Base-by-base conservation (phyloP, 2,888 invertebrate species). In the Ophion slaviceki region DNA sequence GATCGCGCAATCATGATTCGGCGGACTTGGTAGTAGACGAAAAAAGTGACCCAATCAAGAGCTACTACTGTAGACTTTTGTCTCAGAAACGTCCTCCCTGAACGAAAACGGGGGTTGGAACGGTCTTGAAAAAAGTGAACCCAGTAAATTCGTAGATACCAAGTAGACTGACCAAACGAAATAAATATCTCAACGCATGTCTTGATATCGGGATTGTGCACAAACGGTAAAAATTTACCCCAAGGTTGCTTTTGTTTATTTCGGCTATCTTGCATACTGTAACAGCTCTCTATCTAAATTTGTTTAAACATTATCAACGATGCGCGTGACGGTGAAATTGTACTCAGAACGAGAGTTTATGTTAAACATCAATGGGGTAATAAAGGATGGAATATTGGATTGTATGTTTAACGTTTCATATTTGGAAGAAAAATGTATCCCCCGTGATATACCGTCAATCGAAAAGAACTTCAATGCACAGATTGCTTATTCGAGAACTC, bases 271-370 rank as follows among this genome's bases (percentile, higher is more conserved):
- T 17, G 24, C 62, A 62, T 75, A 32, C 62, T 59, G 28, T 32
- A 70, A 40, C 11, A 40, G 20, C 45, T n/a, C 11, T 36, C 28
- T 82, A 28, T 66, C 53, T 45, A 71, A 82, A 47, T 80, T 86
- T 24, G 64, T 81, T n/a, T 28, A 78, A 45, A 45, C 28, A 17
- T 57, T 86, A 10, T 81, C 76, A 45, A 47, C 28, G 68, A 71
- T 71, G 1, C 81, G 87, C 10, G 68, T 57, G 24, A 68, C 40
- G 11, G n/a, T 71, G 45, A 80, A 82, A 45, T 20, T 82, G 20
- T 86, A 80, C 68, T 20, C 64, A 24, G 64, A 71, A 59, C 81
- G 86, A 57, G 83, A 61, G 10, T n/a, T 6, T n/a, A 70, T 87
- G 7, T 68, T 83, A 40, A 80, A 36, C 32, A 47, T 36, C 2